Base-by-base conservation (phyloP, 2,113 vertebrate genomes). In the Myxocyprinus asiaticus region DNA sequence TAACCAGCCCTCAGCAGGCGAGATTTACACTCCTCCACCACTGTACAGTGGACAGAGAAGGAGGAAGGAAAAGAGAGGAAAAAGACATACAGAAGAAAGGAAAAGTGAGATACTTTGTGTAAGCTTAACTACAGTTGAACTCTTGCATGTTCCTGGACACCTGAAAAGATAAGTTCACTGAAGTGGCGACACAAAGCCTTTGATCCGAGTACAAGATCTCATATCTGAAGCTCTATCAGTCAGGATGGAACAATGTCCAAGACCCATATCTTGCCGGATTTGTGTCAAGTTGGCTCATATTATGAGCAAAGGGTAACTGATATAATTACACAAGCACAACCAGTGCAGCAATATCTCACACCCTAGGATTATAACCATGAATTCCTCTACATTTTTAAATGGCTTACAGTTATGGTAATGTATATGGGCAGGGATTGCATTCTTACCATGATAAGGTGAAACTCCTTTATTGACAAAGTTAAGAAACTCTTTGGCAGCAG, bases 391-490 rank as follows among this genome's bases (percentile, higher is more conserved):
- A n/a, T n/a, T n/a, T n/a, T n/a, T n/a, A n/a, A n/a, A n/a, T n/a
- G n/a, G n/a, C n/a, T n/a, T n/a, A n/a, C n/a, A n/a, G n/a, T n/a
- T n/a, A n/a, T n/a, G n/a, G 22, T 33, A 33, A 33, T 33, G 22
- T 33, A 33, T 33, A 33, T 33, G 22, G 22, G 22, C 22, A 3
- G 3, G 3, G 22, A 33, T 33, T 33, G 22, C 6, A 64, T 69
- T 22, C 62, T 83, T 91, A 97, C 97, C 97, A 47, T 98, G 97
- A 87, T 95, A 98, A 0, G 97, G 97, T 78, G 97, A 98, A 14
- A 94, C 95, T 45, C 96, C 95, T 51, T 85, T 93, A 90, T 96
- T 95, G 69, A 97, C 92, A 79, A 99, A 99, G 84, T 93, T 90
- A 22, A 99, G 92, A 15, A 99, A 94, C 63, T 97, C 95, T 79